Conservation (phyloP, 1,140 invertebrate genomes). For the Liolophura sinensis region DNA sequence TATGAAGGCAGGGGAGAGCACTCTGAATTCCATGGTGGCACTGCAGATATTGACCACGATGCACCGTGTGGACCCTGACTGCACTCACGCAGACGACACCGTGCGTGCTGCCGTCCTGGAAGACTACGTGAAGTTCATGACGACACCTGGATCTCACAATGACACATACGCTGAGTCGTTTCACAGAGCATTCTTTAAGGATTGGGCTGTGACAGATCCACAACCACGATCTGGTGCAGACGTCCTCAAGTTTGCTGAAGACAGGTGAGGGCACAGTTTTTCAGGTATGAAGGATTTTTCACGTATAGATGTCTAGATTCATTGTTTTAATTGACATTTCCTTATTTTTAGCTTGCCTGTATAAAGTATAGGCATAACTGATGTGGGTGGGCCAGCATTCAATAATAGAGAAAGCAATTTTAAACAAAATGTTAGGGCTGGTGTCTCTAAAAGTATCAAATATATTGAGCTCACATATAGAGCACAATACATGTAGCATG, state of each 20-base stretch:
- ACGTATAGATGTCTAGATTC: background rate
- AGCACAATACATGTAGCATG: too few species aligned
- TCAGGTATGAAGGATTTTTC: background rate
- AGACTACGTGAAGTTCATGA: slow-evolving; percentile 50
- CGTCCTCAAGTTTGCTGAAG: slow-evolving; percentile 38
- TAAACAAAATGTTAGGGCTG: too few species aligned
- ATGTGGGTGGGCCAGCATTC: too few species aligned
- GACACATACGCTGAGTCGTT: slow-evolving; percentile 51
- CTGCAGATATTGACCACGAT: slow-evolving; percentile 39
- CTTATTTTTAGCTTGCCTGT: too few species aligned
- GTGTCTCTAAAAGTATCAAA: too few species aligned
- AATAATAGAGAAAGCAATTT: too few species aligned
- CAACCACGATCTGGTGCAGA: slow-evolving; percentile 26
- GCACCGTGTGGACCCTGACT: slow-evolving; percentile 31
- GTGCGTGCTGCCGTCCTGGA: slow-evolving; percentile 34
- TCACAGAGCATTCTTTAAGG: slow-evolving; percentile 47
- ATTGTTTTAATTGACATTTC: too few species aligned
- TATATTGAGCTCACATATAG: too few species aligned
- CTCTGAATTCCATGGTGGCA: slow-evolving; percentile 39
- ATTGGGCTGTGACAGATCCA: slow-evolving; percentile 28
- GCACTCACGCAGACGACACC: slow-evolving; percentile 20
- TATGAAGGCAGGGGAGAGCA: slow-evolving; percentile 51
- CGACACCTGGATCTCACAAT: slow-evolving; percentile 44
- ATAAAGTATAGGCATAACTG: too few species aligned
- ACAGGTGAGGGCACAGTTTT: slow-evolving; percentile 26